phyloP scores from a whole-genome alignment of 2,888 invertebrate genomes.

The Gryllus longicercus region DNA sequence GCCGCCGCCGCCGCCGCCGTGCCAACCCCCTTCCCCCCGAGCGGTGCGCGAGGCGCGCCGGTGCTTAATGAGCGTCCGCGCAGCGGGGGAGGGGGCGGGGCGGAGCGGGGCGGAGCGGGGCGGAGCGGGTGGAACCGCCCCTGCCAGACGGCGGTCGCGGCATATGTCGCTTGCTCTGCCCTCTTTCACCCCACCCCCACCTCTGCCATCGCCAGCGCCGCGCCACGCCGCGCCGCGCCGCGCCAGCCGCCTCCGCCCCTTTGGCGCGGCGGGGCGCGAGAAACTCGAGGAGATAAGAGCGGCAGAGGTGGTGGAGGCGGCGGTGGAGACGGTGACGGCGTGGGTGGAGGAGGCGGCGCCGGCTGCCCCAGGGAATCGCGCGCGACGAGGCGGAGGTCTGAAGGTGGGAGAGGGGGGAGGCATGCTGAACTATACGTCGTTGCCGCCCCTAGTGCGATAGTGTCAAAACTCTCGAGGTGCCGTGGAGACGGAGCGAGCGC shows the following conservation, averaged over 20 bases:
- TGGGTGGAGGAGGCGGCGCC: not conserved
- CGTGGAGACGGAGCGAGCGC: not conserved
- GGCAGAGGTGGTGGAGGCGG: not conserved
- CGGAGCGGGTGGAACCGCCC: too few relatives aligned
- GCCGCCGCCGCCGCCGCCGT: not conserved
- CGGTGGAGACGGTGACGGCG: not conserved
- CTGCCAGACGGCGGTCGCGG: not conserved
- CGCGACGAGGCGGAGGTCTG: not conserved
- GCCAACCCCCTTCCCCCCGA: not conserved
- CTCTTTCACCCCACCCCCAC: not conserved
- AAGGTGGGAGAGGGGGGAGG: too few relatives aligned
- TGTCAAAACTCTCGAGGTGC: not conserved
- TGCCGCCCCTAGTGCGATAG: not conserved
- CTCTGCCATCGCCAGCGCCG: not conserved
- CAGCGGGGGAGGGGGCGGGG: not conserved
- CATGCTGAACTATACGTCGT: not conserved
- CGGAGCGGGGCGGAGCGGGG: not conserved
- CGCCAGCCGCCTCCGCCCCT: not conserved
- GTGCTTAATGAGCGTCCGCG: not conserved
- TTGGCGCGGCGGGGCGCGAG: not conserved
- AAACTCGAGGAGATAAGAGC: slow-evolving; percentile 17
- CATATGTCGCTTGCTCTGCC: not conserved
- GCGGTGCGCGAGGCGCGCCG: not conserved
- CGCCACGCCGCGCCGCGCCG: not conserved
- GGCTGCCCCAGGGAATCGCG: not conserved